Base-by-base conservation (phyloP, 1,140 invertebrate genomes). In the Microvelia longipes region DNA sequence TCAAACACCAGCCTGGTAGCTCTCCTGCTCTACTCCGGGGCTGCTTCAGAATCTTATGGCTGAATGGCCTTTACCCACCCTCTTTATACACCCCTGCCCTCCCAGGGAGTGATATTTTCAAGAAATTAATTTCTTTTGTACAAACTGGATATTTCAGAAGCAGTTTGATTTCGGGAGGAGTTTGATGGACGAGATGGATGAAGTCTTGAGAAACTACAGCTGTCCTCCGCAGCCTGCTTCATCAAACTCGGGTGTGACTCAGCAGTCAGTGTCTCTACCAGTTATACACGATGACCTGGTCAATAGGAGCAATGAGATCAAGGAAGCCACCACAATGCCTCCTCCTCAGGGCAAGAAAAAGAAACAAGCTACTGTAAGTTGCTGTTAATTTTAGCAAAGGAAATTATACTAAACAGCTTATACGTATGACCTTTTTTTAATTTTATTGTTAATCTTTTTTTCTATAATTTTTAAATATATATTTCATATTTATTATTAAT, bases 111-210 rank as follows among this genome's bases (percentile, higher is more conserved):
- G n/a, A n/a, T n/a, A n/a, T n/a, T n/a, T n/a, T n/a, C n/a, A n/a
- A n/a, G n/a, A n/a, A n/a, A n/a, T n/a, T n/a, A n/a, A n/a, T n/a
- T n/a, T n/a, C n/a, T n/a, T n/a, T n/a, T n/a, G n/a, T n/a, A n/a
- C n/a, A n/a, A n/a, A n/a, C n/a, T n/a, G n/a, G n/a, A n/a, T 70
- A 69, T 73, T 67, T 80, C 82, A 87, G 86, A 87, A 85, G 79
- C 65, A 71, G 66, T 88, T 92, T 71, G 94, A 98, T 80, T 90
- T 96, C 76, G 93, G 93, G 15, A 91, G 94, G 11, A 97, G 93
- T 72, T 81, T 98, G 35, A 83, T 97, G 76, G 94, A 96, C 77
- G 95, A 98, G 81, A 95, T 98, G 85, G 94, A 97, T 77, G 90
- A 93, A 69, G 92, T 97, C 81, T 92, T 98, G 75, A 88, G 88